Base-by-base conservation (phyloP, 2,113 vertebrate genomes). In the Henicopernis longicauda region DNA sequence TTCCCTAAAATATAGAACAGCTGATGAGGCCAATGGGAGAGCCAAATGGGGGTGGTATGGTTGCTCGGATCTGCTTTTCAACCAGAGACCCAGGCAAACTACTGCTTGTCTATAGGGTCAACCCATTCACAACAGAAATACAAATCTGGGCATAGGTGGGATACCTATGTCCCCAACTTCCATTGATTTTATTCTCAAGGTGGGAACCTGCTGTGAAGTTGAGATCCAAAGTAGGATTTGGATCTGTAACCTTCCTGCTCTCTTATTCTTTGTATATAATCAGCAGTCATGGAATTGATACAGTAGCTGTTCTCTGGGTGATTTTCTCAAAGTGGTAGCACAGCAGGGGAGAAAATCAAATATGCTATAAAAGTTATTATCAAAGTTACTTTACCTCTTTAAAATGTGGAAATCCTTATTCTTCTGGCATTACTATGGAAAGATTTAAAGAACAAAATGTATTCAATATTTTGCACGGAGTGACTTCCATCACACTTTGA, bases 391-490 rank as follows among this genome's bases (percentile, higher is more conserved):
- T 91, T 95, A 89, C 96, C 95, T 90, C 95, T 95, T 93, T 84
- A 94, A 97, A 94, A 79, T 50, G 54, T 86, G 69, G 67, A 88
- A 91, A 91, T 76, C 74, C 55, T 85, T 67, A 59, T 85, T 86
- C 69, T 95, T 89, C 58, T 86, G 89, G 88, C 91, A 93, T 96
- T 92, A 67, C 38, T 57, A 54, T 54, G 70, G 73, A 97, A 70
- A 20, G 62, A 57, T 42, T 80, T 82, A 61, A 95, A 77, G 61
- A 93, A 91, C 52, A 96, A 96, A 97, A 79, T 82, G 57, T 78
- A 83, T 96, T 94, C 78, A 82, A 88, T 97, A 92, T 97, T 97
- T 97, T 89, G 76, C 62, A 76, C 83, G 95, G 42, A 95, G 74
- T 65, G 42, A 88, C 82, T 97, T 96, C 93, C 95, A 97, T 94